A percentile compares a stretch with the other conserved stretches of the same genome.
phyloP scores from a whole-genome alignment of 2,797 vertebrate genomes.

The Crypturellus tataupa region DNA sequence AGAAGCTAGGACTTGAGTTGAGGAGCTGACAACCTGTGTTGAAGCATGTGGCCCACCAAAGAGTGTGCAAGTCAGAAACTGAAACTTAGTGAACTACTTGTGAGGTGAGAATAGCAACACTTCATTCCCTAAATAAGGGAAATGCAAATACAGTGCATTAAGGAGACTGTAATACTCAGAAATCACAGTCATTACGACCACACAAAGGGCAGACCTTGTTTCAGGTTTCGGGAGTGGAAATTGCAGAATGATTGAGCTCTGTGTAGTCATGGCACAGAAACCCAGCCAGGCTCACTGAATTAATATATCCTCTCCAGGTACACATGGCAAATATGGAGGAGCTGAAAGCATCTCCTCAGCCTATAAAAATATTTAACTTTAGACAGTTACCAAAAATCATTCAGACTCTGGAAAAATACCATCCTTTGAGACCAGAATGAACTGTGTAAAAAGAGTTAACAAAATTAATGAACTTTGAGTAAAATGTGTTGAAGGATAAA shows the following conservation, averaged over 20 bases:
- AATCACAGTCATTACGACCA: background rate
- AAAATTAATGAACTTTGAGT: background rate
- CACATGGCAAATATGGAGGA: background rate
- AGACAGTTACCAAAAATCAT: background rate
- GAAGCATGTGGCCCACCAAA: background rate
- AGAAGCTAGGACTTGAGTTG: background rate
- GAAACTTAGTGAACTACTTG: background rate
- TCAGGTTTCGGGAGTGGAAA: background rate
- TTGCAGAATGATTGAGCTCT: background rate
- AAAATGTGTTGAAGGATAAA: background rate
- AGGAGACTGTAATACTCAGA: background rate
- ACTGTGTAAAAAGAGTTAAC: background rate
- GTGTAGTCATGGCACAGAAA: background rate
- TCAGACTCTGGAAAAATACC: background rate
- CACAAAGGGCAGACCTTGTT: background rate
- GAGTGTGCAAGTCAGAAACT: background rate
- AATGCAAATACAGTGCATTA: background rate
- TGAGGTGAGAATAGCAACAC: background rate
- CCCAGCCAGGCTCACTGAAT: background rate
- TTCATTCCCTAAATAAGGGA: background rate
- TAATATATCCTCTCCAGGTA: background rate
- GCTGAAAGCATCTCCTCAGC: background rate
- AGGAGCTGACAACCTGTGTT: background rate
- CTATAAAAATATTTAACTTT: background rate
- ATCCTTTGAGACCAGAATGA: background rate